Evolutionary conservation across 2,113 vertebrate genomes (phyloP), one percentile per base, ranked within the genome.

Genomic region (Phycodurus eques): DNA sequence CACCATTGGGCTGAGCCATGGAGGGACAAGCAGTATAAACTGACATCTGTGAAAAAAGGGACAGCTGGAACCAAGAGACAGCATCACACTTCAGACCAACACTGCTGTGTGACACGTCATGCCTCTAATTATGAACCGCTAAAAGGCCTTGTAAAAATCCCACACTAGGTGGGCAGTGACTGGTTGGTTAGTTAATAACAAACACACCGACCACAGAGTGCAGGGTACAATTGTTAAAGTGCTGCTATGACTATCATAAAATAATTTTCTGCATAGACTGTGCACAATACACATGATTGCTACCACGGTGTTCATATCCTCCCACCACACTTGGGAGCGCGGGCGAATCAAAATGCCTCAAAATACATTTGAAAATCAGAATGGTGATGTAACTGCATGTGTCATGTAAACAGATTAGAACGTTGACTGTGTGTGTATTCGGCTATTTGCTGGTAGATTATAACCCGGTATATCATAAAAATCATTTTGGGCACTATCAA

Each of bases 111-210:
- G 64, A 66, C 64, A 66, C 64, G 44, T 66, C 22, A 66, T 47
- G 44, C 42, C 42, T 66, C 44, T 66, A 47, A 66, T 66, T 66
- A 66, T 47, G 43, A 46, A 46, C 19, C 63, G 5, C 20, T 46
- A 19, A 61, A 66, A 47, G 44, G 44, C n/a, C 22, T 31, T 17
- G 13, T 15, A 46, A 49, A 31, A 47, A 66, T 66, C 64, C 44
- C 64, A 66, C 43, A 66, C 44, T 47, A 13, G 42, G 44, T 46
- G 22, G 44, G 44, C 64, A 47, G 14, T 31, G 44, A 14, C n/a
- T 66, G 64, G 27, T 66, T 66, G 44, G 43, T 31, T 66, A 12
- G 43, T 47, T 66, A n/a, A 66, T 66, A 47, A 61, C 59, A 61
- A 66, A 31, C n/a, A 31, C 22, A 17, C 22, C 20, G 13, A 46